Base-by-base conservation (phyloP, 2,888 invertebrate genomes). In the Watsonalla binaria region DNA sequence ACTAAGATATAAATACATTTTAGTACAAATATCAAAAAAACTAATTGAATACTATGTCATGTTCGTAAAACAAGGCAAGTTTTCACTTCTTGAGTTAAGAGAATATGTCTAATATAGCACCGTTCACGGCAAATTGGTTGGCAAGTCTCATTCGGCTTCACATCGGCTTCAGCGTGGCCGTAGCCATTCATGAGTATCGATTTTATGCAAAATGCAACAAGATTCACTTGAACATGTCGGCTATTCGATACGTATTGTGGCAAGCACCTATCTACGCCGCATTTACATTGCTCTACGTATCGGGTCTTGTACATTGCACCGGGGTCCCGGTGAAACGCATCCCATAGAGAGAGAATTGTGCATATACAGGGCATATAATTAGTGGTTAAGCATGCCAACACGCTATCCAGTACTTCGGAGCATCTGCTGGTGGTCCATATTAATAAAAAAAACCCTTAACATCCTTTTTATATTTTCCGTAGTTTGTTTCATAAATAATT, bases 201-300 rank as follows among this genome's bases (percentile, higher is more conserved):
- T 90, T 90, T 90, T 90, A 90, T 90, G 90, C 89, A 90, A 90
- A 90, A 87, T 89, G 86, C 88, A 90, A 86, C 88, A 87, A 89
- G 87, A 88, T 90, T 90, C 87, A 87, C 86, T 86, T 82, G 82
- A 82, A 83, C 82, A 78, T 74, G 80, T 78, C 72, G 78, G 66
- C 73, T 80, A 65, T 74, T 66, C 70, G 62, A 74, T 79, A 79
- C 77, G 74, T 80, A 80, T 76, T 70, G 70, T 78, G 76, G 70
- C 68, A 72, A 72, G 72, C 76, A 74, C 74, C 78, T 78, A 84
- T 78, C 81, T 82, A 81, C 76, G 74, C 69, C 72, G 76, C 84
- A 86, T 88, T 86, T 88, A 89, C 82, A 83, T 75, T 74, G 71
- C 76, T 71, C 74, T 76, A 77, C 74, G 68, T 76, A 74, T 72